Conservation (phyloP, 2,113 vertebrate genomes). For the Gymnobelideus leadbeateri region DNA sequence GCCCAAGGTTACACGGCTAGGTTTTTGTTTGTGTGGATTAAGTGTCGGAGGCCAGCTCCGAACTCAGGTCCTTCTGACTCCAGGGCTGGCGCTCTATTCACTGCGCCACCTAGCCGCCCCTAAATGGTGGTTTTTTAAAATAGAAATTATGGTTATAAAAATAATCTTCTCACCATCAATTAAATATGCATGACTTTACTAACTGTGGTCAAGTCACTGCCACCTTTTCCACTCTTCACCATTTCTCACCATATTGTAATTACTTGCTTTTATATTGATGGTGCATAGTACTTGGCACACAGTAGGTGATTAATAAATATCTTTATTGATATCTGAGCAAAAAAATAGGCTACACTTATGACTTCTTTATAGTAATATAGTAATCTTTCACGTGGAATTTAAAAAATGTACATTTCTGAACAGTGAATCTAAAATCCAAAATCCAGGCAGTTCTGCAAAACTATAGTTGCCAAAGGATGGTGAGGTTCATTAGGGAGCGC, state of each 20-base stretch:
- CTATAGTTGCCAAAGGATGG: not conserved
- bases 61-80: no score
- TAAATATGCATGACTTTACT: not conserved
- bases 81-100: no score
- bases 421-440: not conserved
- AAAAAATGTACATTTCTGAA: conserved; percentile 19
- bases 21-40: no score
- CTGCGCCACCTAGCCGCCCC: no score
- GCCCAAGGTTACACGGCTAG: no score
- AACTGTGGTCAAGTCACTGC: rapidly evolving
- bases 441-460: not conserved
- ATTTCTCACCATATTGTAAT: not conserved
- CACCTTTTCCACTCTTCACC: not conserved
- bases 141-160: no score
- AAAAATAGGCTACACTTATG: not conserved
- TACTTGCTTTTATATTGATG: not conserved
- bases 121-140: no score
- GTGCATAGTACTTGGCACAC: not conserved
- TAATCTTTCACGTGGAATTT: not conserved
- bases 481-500: not conserved
- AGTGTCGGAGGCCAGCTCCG: no score
- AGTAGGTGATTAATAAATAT: not conserved
- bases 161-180: not conserved
- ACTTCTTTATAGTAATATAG: not conserved
- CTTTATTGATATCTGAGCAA: not conserved